Evolutionary conservation across 2,888 invertebrate genomes (phyloP).

Genomic region (Hermaeophaga mercurialis): DNA sequence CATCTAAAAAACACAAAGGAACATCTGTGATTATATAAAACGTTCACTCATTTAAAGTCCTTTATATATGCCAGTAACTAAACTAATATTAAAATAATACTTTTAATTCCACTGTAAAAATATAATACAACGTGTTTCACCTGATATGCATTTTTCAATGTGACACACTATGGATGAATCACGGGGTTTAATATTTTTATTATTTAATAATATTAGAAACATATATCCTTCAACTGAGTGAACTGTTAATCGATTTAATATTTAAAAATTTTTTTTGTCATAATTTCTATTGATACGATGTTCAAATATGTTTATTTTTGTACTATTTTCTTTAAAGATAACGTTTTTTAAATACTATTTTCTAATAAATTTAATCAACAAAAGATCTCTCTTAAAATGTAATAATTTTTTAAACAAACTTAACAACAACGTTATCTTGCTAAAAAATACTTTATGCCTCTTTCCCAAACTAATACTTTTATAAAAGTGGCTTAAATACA

Average conservation of each 20-base stretch:
- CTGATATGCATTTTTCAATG: too few relatives aligned
- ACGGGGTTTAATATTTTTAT: too few relatives aligned
- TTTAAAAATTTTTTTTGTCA: conserved; percentile 9
- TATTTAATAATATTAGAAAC: too few relatives aligned
- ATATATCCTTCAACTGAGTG: conserved; percentile 11
- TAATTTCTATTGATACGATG: conserved; percentile 18
- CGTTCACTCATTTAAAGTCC: conserved; percentile 9
- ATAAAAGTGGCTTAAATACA: neutral
- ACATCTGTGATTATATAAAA: conserved; percentile 20
- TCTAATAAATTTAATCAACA: conserved; percentile 32
- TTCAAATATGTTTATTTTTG: conserved; percentile 36
- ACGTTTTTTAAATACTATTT: conserved; percentile 25
- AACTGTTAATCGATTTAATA: neutral
- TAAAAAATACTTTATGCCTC: neutral
- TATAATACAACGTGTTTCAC: too few relatives aligned
- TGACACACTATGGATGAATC: too few relatives aligned
- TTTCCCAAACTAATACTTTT: conserved; percentile 1
- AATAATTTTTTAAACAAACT: conserved; percentile 34
- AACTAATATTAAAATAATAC: neutral
- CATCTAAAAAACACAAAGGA: conserved; percentile 35
- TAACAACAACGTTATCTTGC: conserved; percentile 24
- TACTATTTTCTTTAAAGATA: conserved; percentile 31
- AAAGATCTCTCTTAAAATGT: conserved; percentile 25
- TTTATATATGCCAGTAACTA: neutral
- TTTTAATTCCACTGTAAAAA: neutral